A percentile compares a stretch with the other conserved stretches of the same genome.
These are phyloP conservation scores for Meloidogyne exigua DNA, from an alignment of 1,140 invertebrate species.

Conservation along the genomic window DNA sequence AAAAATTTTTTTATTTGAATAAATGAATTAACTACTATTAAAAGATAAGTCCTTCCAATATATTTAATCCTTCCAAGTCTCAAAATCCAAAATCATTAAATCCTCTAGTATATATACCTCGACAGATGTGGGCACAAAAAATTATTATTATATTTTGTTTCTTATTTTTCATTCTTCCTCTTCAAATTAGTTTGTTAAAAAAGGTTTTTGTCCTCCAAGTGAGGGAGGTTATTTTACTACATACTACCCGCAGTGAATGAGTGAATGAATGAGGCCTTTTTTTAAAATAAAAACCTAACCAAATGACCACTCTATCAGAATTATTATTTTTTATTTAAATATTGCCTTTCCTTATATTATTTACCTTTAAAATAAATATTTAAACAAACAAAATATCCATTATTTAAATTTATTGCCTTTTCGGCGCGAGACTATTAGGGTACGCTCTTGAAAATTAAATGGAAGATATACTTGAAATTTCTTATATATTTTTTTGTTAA, in stretches of 20 bases:
- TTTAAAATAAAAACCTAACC: background rate
- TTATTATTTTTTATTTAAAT: constrained; percentile 1
- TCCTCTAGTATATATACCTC: background rate
- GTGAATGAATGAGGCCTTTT: background rate
- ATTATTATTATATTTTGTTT: background rate
- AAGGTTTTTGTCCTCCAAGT: background rate
- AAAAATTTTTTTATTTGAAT: too few species aligned
- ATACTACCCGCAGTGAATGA: constrained; percentile 1
- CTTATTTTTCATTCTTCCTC: background rate
- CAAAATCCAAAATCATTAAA: too few species aligned
- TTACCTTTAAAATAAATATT: background rate
- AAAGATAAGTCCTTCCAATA: too few species aligned
- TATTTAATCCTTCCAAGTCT: too few species aligned
- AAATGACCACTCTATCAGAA: background rate
- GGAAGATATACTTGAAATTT: too few species aligned
- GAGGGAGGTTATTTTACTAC: too few species aligned
- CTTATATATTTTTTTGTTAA: too few species aligned
- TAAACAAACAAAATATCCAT: too few species aligned
- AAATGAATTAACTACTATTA: too few species aligned
- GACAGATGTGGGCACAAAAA: background rate
- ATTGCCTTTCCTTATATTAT: background rate
- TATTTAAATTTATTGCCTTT: background rate
- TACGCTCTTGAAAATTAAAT: too few species aligned
- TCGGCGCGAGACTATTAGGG: background rate
- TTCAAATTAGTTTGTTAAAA: constrained; percentile 1